Evolutionary conservation across 2,797 vertebrate genomes (phyloP).

Genomic region (Pipistrellus kuhlii): DNA sequence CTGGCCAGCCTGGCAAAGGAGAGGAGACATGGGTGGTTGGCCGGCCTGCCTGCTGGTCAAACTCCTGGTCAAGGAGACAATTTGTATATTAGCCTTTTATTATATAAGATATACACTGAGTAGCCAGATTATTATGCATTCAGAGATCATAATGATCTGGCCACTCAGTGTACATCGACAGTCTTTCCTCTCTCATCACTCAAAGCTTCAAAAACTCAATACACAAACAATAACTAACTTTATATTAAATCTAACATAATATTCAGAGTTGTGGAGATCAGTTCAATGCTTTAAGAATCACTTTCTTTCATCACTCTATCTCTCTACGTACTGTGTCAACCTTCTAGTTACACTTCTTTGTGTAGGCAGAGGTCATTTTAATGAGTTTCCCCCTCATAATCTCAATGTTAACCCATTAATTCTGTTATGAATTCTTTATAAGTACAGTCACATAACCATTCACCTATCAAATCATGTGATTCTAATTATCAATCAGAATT

Average conservation of each 20-base stretch:
- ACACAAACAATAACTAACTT: not conserved
- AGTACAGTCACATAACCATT: not conserved
- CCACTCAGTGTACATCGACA: not conserved
- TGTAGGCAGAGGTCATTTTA: not conserved
- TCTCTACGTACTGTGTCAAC: not conserved
- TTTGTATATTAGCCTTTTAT: too few species aligned
- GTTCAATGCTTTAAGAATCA: not conserved
- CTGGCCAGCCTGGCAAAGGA: too few species aligned
- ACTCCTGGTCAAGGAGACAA: too few species aligned
- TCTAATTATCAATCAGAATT: not conserved
- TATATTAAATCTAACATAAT: not conserved
- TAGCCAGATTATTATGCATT: too few species aligned
- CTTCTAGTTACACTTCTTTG: not conserved
- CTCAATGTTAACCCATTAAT: not conserved
- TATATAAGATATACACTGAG: too few species aligned
- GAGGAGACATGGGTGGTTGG: too few species aligned
- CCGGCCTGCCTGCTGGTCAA: too few species aligned
- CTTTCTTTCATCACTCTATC: not conserved
- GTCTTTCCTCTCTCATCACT: not conserved
- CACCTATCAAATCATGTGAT: not conserved
- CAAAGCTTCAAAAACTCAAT: constrained; percentile 4
- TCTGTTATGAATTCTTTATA: not conserved
- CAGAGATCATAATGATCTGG: too few species aligned
- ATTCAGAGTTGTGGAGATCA: not conserved
- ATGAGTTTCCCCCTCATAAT: not conserved